A percentile compares a stretch with the other conserved stretches of the same genome.
phyloP scores from a whole-genome alignment of 2,113 vertebrate genomes.

The Hiodon tergisus region DNA sequence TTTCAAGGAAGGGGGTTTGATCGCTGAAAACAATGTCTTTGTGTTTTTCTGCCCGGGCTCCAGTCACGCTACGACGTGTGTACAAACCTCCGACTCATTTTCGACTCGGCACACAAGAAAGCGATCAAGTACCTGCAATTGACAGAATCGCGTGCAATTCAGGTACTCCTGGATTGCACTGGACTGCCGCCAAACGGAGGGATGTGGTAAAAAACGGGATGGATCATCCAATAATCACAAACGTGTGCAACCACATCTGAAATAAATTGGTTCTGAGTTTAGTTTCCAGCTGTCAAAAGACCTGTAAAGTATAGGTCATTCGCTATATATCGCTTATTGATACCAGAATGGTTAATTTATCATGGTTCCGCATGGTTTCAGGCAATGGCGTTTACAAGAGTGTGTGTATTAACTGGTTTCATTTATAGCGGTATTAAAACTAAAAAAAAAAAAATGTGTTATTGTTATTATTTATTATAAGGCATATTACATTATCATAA shows the following conservation, averaged over 20 bases:
- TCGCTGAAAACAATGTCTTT: conserved; percentile 64
- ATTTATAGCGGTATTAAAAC: no score
- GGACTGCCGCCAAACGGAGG: conserved; percentile 48
- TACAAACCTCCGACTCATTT: conserved; percentile 53
- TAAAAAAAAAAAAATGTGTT: no score
- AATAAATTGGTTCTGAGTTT: no score
- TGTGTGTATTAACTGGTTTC: no score
- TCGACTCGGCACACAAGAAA: conserved; percentile 56
- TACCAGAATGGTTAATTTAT: no score
- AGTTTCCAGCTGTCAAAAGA: no score
- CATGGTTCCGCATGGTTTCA: no score
- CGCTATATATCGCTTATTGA: no score
- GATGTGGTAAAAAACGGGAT: conserved; percentile 42
- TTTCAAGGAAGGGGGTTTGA: conserved; percentile 68
- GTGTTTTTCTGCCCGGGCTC: conserved; percentile 62
- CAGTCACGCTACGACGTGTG: conserved; percentile 68
- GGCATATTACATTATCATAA: no score
- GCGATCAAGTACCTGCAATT: conserved; percentile 64
- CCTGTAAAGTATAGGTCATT: no score
- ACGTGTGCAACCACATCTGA: neutral
- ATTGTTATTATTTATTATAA: no score
- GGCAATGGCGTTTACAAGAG: no score
- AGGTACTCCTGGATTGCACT: conserved; percentile 57
- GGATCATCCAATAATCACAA: conserved; percentile 19
- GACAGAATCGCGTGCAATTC: conserved; percentile 67